phyloP scores from a whole-genome alignment of 2,797 vertebrate species.

The Pseudochromis fuscus region DNA sequence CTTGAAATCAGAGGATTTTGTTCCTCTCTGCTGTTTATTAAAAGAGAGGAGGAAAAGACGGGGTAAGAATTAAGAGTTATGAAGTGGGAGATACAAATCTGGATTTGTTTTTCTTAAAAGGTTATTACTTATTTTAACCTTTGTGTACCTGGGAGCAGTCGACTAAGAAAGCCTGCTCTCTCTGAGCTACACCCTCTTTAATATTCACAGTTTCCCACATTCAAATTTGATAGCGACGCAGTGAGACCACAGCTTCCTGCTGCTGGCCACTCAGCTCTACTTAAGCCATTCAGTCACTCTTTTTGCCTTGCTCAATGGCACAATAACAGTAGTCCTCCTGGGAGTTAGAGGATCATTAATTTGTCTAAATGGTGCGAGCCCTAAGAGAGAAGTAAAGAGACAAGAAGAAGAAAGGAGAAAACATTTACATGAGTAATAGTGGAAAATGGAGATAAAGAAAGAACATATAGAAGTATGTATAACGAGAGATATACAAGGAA shows the following conservation, averaged over 20 bases:
- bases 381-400: background rate
- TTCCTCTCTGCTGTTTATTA: slow-evolving; percentile 65
- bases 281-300: slow-evolving; percentile 12
- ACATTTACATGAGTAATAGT: background rate
- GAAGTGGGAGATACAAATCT: slow-evolving; percentile 43
- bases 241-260: slow-evolving; percentile 46
- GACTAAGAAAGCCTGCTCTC: slow-evolving; percentile 25
- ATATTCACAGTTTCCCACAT: slow-evolving; percentile 56
- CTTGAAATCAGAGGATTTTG: slow-evolving; percentile 55
- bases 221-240: slow-evolving; percentile 24
- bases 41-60: slow-evolving; percentile 34
- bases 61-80: slow-evolving; percentile 48
- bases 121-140: slow-evolving; percentile 52
- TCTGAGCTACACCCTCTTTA: slow-evolving; percentile 42
- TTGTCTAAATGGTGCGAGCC: background rate
- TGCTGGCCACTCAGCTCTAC: slow-evolving; percentile 13
- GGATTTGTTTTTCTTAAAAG: slow-evolving; percentile 22
- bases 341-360: background rate
- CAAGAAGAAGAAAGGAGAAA: background rate
- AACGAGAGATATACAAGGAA: slow-evolving; percentile 22
- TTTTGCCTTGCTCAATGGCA: slow-evolving; percentile 32
- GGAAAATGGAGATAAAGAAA: slow-evolving; percentile 31
- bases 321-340: background rate
- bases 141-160: slow-evolving; percentile 39
- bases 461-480: slow-evolving; percentile 20